A percentile compares a stretch with the other conserved stretches of the same genome.
Conservation (phyloP, 2,113 vertebrate genomes). For the Istiophorus platypterus region DNA sequence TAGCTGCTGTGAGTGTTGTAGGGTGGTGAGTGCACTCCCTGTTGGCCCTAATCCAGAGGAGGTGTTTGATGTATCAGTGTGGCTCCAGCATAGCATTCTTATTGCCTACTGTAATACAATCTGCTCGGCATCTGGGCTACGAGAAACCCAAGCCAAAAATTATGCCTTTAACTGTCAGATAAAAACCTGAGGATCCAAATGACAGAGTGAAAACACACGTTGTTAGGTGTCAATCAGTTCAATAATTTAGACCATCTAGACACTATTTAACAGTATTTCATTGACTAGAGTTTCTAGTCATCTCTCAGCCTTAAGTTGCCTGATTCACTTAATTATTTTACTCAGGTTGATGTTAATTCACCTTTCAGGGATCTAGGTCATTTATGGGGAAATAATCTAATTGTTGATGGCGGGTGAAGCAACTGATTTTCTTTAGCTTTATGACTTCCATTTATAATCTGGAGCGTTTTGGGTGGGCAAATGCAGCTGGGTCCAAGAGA, state of each 20-base stretch:
- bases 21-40: constrained; percentile 20
- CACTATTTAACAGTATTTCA: neutral
- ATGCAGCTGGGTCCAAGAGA: neutral
- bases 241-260: neutral
- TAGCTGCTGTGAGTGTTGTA: constrained; percentile 15
- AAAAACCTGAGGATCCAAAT: constrained; percentile 7
- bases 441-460: neutral
- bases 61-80: constrained; percentile 74
- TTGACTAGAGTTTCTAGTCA: neutral
- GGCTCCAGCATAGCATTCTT: constrained; percentile 75
- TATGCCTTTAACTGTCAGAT: constrained; percentile 33
- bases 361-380: neutral
- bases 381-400: constrained; percentile 1
- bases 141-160: constrained; percentile 35
- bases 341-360: neutral
- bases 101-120: constrained; percentile 76
- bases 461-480: neutral
- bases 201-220: neutral
- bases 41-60: constrained; percentile 52
- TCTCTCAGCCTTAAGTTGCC: neutral
- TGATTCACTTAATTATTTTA: constrained; percentile 22
- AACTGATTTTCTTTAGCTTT: neutral
- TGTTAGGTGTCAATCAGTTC: neutral
- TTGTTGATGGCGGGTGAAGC: constrained; percentile 1
- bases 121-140: constrained; percentile 79